A percentile compares a stretch with the other conserved stretches of the same genome.
Evolutionary conservation across 2,113 vertebrate genomes (phyloP).

Genomic region (Peromyscus californicus): DNA sequence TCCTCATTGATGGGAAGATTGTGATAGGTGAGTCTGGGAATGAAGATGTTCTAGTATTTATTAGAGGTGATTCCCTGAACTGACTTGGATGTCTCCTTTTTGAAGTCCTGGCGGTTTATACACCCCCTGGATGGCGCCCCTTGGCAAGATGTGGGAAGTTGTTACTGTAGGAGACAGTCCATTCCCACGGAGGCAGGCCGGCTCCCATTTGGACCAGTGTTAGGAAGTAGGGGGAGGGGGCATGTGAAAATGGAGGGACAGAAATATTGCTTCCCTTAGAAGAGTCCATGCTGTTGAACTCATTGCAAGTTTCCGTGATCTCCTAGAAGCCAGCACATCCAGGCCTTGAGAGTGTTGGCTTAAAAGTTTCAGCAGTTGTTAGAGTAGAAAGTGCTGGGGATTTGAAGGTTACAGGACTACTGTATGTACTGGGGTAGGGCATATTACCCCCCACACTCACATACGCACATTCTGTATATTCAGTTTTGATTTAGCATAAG

Average conservation of each 20-base stretch:
- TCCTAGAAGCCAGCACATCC: not conserved
- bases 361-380: not conserved
- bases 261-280: not conserved
- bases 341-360: not conserved
- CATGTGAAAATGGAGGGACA: not conserved
- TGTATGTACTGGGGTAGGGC: not conserved
- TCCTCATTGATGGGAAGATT: conserved; percentile 34
- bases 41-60: not conserved
- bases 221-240: not conserved
- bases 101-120: not conserved
- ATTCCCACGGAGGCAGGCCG: not conserved
- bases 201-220: not conserved
- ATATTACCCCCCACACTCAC: not conserved
- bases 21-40: not conserved
- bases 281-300: not conserved
- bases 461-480: too few relatives aligned
- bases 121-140: not conserved
- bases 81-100: not conserved
- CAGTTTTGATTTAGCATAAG: not conserved
- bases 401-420: not conserved
- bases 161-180: not conserved
- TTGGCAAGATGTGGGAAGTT: not conserved
- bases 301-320: not conserved
- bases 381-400: not conserved
- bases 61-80: conserved; percentile 24